These are phyloP conservation scores for Callinectes sapidus DNA, from an alignment of 2,888 invertebrate genomes.

Conservation along the genomic window DNA sequence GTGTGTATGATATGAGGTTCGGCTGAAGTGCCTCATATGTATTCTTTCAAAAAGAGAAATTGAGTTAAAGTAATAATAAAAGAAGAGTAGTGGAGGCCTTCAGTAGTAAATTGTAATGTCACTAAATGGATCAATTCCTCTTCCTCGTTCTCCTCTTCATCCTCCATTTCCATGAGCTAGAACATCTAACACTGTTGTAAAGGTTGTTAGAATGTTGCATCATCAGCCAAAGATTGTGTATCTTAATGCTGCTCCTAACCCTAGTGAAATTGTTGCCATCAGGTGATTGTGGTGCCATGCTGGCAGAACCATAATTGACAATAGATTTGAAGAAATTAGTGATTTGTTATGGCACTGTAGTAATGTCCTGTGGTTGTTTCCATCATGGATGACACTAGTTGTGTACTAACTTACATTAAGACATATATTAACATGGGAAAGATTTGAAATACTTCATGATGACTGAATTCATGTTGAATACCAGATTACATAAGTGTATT, in stretches of 20 bases:
- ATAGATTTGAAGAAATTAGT: neutral
- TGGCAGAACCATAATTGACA: neutral
- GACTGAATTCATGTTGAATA: neutral
- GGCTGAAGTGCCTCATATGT: neutral
- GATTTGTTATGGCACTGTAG: neutral
- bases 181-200: neutral
- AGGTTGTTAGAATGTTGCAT: neutral
- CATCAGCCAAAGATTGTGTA: neutral
- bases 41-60: neutral
- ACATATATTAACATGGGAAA: neutral
- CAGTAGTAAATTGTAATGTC: neutral
- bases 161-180: neutral
- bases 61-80: neutral
- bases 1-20: neutral
- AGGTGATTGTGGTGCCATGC: neutral
- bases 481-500: neutral
- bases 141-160: neutral
- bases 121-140: conserved; percentile 19
- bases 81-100: neutral
- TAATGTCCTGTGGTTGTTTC: neutral
- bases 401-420: neutral
- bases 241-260: neutral
- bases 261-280: neutral
- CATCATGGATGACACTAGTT: neutral
- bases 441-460: neutral